Evolutionary conservation across 2,113 vertebrate genomes (phyloP), one percentile per base, ranked within the genome.

Genomic region (Orientallactaga bullata): DNA sequence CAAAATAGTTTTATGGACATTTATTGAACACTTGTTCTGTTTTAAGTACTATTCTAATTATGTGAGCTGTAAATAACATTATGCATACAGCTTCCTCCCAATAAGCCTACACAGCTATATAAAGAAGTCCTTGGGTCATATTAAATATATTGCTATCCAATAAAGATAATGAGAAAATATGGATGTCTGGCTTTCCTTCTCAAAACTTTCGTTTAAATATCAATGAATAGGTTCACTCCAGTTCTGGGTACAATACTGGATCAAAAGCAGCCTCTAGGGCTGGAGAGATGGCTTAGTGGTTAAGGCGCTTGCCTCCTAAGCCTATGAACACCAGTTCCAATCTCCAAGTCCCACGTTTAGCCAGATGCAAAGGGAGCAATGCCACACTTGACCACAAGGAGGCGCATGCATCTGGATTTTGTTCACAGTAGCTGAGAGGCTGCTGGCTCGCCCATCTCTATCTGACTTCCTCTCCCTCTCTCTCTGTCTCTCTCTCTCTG

Each of bases 11-110:
- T 66, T 55, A 65, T 61, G 15, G 30, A 73, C 63, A 91, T 37
- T 58, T 92, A 73, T 4, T 72, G 26, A 96, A n/a, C 68, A 78
- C 18, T n/a, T 73, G 76, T 11, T 73, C 3, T 77, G 30, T 73
- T 89, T 47, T 28, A 85, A 90, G 18, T 74, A 71, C 37, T 91
- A 90, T 39, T 66, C 66, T 94, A 87, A 78, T 79, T 78, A 73
- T 32, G 1, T 30, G 35, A 80, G 82, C 28, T 63, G 60, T 86
- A 61, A 96, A 89, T 69, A 86, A 71, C 58, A 93, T 5, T 47
- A 76, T 47, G 1, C 13, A 60, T 82, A 20, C 35, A 51, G 3
- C 8, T 68, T 84, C 61, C 6, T 76, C 8, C 18, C 39, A 91
- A 37, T 76, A 60, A 93, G 17, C 17, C n/a, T 55, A 63, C 30